Conservation (phyloP, 2,797 vertebrate genomes). For the Lacerta agilis region DNA sequence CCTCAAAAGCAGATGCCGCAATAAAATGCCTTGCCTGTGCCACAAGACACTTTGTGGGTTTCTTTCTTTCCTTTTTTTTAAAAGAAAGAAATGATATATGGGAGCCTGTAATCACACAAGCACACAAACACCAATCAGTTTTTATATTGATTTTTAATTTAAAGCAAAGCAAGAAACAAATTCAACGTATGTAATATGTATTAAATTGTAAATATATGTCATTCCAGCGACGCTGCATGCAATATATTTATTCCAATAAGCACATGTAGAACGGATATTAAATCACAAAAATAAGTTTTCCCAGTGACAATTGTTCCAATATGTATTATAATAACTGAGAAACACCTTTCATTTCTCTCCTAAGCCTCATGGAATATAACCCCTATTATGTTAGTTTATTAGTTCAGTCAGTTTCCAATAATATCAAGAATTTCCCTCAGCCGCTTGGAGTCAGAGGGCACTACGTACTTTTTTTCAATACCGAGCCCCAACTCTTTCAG, state of each 20-base stretch:
- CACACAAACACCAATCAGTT: not conserved
- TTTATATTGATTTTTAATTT: not conserved
- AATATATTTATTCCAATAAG: not conserved
- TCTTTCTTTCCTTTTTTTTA: not conserved
- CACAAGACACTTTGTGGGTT: not conserved
- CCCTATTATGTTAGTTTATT: constrained; percentile 9
- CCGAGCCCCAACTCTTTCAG: not conserved
- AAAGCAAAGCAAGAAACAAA: too few species aligned
- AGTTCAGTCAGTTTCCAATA: not conserved
- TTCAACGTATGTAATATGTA: not conserved
- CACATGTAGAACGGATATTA: not conserved
- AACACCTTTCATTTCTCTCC: not conserved
- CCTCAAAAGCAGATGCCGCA: not conserved
- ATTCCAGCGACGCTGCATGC: not conserved
- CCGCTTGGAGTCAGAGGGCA: not conserved
- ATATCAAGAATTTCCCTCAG: not conserved
- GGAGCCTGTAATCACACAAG: not conserved
- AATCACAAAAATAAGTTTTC: not conserved
- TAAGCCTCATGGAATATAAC: not conserved
- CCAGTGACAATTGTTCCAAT: not conserved
- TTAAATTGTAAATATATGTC: not conserved
- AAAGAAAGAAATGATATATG: not conserved
- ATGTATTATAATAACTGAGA: not conserved
- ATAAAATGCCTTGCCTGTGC: not conserved
- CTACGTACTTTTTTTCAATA: not conserved